Base-by-base conservation (phyloP, 92 coral and sea anemone genomes). In the Epizoanthus scotinus region DNA sequence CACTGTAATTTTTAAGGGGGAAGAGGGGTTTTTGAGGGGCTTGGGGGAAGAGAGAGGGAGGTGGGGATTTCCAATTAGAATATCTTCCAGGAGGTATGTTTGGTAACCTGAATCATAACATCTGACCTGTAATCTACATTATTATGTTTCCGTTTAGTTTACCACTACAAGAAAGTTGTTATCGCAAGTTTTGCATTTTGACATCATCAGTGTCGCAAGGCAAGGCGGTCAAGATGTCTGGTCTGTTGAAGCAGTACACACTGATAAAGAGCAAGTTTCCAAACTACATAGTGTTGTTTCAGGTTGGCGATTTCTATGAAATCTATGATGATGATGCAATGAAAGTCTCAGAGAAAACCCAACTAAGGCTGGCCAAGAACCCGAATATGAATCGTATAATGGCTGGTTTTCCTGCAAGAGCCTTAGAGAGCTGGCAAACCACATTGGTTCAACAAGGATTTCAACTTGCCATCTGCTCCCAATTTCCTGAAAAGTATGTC, bases 371-470 rank as follows among this genome's bases (percentile, higher is more conserved):
- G 63, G 78, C 97, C 8, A 92, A 83, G 65, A 92, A 89, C 63
- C 86, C 97, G 20, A 92, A 90, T 79, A 91, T 92, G 34, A 87
- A 89, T 21, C 84, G 83, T 50, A 53, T 92, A 36, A 92, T 92
- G 97, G 97, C 97, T 78, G 97, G 97, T 14, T 92, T 92, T 68
- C 97, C 97, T 47, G 94, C 91, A 60, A 84, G 97, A 20, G 89
- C 97, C 50, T 82, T 92, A 27, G 93, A 92, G 58, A 90, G 94
- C 50, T 92, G 97, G 97, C 87, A 90, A 28, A 90, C 90, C 28
- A 90, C 97, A 0, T 87, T 92, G 57, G 94, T 92, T 1, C 94
- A 92, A 31, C 97, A 90, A 66, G 97, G 97, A 20, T 92, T 92
- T 83, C 91, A 92, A 59, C 82, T 92, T 22, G 97, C 97, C 25